A percentile compares a stretch with the other conserved stretches of the same genome.
phyloP scores from a whole-genome alignment of 2,113 vertebrate species.

The Elephas maximus region DNA sequence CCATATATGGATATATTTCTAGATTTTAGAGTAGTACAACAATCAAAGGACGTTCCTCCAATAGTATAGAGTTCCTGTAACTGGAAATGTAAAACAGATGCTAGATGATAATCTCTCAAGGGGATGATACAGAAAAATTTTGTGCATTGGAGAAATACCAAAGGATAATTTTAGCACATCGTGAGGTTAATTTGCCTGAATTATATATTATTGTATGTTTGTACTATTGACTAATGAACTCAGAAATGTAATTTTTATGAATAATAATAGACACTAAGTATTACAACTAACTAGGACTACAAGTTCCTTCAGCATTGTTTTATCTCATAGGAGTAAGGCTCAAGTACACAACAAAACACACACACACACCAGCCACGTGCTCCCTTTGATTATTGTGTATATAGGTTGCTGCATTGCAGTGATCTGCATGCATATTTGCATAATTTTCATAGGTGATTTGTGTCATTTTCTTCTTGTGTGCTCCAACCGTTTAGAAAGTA shows the following conservation, averaged over 20 bases:
- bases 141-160: neutral
- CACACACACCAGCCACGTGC: rapidly evolving
- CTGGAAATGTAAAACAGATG: neutral
- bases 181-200: neutral
- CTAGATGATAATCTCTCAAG: neutral
- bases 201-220: neutral
- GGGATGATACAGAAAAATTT: neutral
- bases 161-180: neutral
- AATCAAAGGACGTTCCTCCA: neutral
- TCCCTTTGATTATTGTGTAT: neutral
- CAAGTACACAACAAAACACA: neutral
- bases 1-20: neutral
- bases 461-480: neutral
- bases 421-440: neutral
- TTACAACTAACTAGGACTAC: neutral
- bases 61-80: neutral
- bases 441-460: neutral
- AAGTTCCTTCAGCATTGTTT: neutral
- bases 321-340: neutral
- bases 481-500: conserved; percentile 9
- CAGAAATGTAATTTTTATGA: conserved; percentile 10
- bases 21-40: neutral
- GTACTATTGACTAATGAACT: neutral
- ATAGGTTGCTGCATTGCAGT: neutral
- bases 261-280: neutral